Evolutionary conservation across 2,797 vertebrate species (phyloP).

Genomic region (Champsocephalus esox): DNA sequence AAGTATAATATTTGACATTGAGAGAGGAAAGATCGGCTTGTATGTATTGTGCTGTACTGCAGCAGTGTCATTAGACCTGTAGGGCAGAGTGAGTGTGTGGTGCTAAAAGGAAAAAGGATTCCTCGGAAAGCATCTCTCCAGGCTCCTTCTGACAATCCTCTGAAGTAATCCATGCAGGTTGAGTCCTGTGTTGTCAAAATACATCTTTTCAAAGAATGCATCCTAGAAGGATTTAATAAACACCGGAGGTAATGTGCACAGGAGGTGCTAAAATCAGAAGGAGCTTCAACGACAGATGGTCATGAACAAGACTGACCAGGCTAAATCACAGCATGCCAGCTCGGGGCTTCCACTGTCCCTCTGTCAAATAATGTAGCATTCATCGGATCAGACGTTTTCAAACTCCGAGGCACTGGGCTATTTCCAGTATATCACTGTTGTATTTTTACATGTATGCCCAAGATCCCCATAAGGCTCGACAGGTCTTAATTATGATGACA

Average conservation of each 20-base stretch:
- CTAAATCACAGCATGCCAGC: conserved; percentile 58
- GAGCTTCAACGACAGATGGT: conserved; percentile 50
- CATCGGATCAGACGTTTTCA: conserved; percentile 52
- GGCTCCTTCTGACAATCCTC: conserved; percentile 45
- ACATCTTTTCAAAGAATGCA: conserved; percentile 51
- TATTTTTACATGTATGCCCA: conserved; percentile 40
- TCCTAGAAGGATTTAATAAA: conserved; percentile 47
- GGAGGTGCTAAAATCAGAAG: conserved; percentile 48
- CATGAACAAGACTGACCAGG: conserved; percentile 50
- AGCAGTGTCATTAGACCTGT: conserved; percentile 35
- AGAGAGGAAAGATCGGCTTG: conserved; percentile 20
- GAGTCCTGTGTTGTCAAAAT: conserved; percentile 61
- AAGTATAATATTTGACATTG: conserved; percentile 1
- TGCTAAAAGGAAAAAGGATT: conserved; percentile 31
- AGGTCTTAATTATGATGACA: conserved; percentile 24
- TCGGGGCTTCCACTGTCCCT: conserved; percentile 51
- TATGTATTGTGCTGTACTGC: conserved; percentile 47
- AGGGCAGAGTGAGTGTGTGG: conserved; percentile 22
- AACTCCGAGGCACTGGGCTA: conserved; percentile 36
- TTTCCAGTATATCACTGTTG: conserved; percentile 50
- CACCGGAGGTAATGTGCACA: conserved; percentile 34
- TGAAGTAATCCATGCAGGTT: conserved; percentile 58
- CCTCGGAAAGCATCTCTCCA: conserved; percentile 47
- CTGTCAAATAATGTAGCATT: conserved; percentile 55
- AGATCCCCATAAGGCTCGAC: conserved; percentile 24